Evolutionary conservation across 1,140 invertebrate genomes (phyloP), one percentile per base, ranked within the genome.

Genomic region (Goniozus legneri): DNA sequence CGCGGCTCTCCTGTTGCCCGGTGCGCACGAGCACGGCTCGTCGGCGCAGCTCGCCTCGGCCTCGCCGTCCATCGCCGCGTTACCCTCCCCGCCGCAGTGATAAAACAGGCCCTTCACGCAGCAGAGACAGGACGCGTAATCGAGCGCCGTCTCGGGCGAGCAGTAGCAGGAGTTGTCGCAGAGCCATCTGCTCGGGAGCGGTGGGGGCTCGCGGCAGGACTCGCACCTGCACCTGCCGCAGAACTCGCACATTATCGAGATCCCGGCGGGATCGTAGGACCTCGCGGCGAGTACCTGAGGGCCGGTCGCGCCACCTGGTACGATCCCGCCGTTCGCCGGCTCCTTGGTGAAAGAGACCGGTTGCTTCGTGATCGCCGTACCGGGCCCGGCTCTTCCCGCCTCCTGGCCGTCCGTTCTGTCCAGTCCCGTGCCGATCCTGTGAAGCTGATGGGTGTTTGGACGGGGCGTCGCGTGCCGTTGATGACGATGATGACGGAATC

Each of bases 81-180:
- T 78, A 54, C 82, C 82, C 51, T 80, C 51, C 12, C 57, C 80
- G 60, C 83, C 82, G 74, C 91, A 95, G 69, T 96, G 93, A 75
- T 96, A 97, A 72, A 95, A 93, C 21, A 92, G 68, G 32, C 86
- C 91, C 69, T 95, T 93, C 54, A 92, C 91, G 73, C 91, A 95
- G 77, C 92, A 96, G 75, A 96, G 81, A 69, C 93, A 96, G 47
- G 90, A 90, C 39, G 86, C 85, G 69, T 91, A 89, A 75, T 95
- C 91, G 50, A 96, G 83, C 54, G 85, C 81, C 46, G 88, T 84
- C 68, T 93, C 87, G 36, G 89, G 87, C 59, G 89, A 92, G 75
- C 91, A 88, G 59, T 90, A 82, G 73, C 88, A 93, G 69, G 85
- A 84, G 67, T 89, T 82, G 73, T 88, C 83, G 77, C 92, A 93